Evolutionary conservation across 2,888 invertebrate species (phyloP).

Genomic region (Drosophila neotestacea): DNA sequence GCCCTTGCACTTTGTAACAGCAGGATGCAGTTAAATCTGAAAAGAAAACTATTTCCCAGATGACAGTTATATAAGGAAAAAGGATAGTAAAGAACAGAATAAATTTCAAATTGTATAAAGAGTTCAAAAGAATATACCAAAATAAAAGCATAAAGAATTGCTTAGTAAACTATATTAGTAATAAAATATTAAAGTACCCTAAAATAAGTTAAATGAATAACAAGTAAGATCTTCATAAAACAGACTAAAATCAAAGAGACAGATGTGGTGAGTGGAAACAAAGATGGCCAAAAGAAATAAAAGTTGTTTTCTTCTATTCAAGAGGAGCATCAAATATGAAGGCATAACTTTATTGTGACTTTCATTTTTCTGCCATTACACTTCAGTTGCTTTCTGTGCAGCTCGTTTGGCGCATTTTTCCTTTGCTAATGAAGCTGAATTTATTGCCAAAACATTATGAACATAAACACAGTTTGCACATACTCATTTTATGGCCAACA

Average conservation of each 20-base stretch:
- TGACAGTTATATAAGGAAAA: no score
- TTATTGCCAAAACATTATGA: conserved; percentile 69
- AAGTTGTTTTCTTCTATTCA: not conserved
- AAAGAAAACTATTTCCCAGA: no score
- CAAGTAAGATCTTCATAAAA: not conserved
- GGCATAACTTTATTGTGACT: conserved; percentile 21
- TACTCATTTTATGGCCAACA: conserved; percentile 47
- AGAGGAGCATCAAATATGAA: conserved; percentile 5
- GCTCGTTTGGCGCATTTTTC: conserved; percentile 38
- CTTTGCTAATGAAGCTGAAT: conserved; percentile 66
- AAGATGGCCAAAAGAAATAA: conserved; percentile 1
- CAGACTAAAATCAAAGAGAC: not conserved
- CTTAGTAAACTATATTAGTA: no score
- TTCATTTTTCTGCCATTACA: conserved; percentile 14
- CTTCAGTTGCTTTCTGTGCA: conserved; percentile 17
- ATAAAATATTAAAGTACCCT: not conserved
- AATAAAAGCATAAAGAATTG: no score
- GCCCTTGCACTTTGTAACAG: not conserved
- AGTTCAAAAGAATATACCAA: no score
- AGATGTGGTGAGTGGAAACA: not conserved
- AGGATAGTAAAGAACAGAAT: no score
- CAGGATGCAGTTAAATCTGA: no score
- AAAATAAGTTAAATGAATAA: not conserved
- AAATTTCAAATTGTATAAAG: no score
- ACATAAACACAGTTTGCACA: conserved; percentile 64